These are phyloP conservation scores for Bombus fervidus DNA, from an alignment of 1,140 invertebrate species.

Conservation along the genomic window DNA sequence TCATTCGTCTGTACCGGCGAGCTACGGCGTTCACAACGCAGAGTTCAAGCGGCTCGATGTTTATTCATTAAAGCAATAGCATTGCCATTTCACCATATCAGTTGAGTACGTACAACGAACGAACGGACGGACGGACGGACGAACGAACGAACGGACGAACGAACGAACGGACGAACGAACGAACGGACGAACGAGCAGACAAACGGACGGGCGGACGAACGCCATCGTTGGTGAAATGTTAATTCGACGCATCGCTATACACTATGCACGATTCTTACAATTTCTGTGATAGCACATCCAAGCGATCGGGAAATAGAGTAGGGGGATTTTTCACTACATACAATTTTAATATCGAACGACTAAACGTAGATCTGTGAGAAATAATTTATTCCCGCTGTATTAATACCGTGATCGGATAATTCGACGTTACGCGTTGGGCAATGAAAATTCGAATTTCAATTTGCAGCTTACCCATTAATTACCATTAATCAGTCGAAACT, in stretches of 20 bases:
- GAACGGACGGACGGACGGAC: neutral
- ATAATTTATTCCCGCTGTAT: too few relatives aligned
- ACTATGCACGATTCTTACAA: neutral
- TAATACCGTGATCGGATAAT: too few relatives aligned
- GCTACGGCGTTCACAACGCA: neutral
- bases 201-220: neutral
- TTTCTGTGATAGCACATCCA: too few relatives aligned
- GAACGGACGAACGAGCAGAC: neutral
- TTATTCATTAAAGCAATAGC: conserved; percentile 65
- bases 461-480: neutral
- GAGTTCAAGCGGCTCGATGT: conserved; percentile 51
- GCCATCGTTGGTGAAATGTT: conserved; percentile 54
- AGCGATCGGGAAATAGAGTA: neutral
- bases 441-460: neutral
- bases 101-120: conserved; percentile 4
- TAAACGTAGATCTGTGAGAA: too few relatives aligned
- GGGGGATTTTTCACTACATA: neutral
- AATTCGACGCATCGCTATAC: conserved; percentile 46
- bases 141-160: neutral
- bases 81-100: conserved; percentile 27
- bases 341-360: neutral
- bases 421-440: too few relatives aligned
- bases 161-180: neutral
- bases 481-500: neutral
- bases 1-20: neutral